Evolutionary conservation across 2,113 vertebrate genomes (phyloP).

Genomic region (Ondatra zibethicus): DNA sequence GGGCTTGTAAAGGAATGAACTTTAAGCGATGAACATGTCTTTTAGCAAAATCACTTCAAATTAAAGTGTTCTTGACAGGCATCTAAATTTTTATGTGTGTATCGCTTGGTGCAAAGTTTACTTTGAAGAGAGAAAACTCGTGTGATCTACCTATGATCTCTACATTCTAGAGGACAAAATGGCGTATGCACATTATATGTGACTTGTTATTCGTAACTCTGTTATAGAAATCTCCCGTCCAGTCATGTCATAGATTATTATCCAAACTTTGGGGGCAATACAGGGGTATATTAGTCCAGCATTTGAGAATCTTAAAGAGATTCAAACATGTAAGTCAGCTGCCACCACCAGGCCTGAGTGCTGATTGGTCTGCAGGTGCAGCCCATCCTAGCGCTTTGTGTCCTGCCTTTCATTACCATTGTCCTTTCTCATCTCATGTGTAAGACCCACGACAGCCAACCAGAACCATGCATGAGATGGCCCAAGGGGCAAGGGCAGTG

Average conservation of each 20-base stretch:
- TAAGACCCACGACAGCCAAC: not conserved
- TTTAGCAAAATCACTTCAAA: slow-evolving; percentile 41
- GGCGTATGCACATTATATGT: not conserved
- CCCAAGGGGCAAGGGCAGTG: not conserved
- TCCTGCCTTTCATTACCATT: not conserved
- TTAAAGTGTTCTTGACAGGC: slow-evolving; percentile 38
- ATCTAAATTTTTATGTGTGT: slow-evolving; percentile 15
- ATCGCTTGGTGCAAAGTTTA: slow-evolving; percentile 41
- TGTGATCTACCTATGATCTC: slow-evolving; percentile 19
- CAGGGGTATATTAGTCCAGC: not conserved
- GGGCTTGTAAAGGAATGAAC: slow-evolving; percentile 34
- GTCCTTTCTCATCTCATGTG: not conserved
- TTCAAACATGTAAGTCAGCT: not conserved
- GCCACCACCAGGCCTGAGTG: not conserved
- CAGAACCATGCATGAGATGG: not conserved
- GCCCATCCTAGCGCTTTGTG: not conserved
- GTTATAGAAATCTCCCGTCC: slow-evolving; percentile 29
- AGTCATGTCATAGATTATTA: not conserved
- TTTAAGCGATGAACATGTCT: slow-evolving; percentile 27
- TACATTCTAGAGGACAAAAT: slow-evolving; percentile 33
- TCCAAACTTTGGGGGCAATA: not conserved
- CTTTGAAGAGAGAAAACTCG: slow-evolving; percentile 54
- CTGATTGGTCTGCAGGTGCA: not conserved
- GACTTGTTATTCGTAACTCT: slow-evolving; percentile 27
- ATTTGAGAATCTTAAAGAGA: not conserved